Percentiles rank a stretch among this genome's conserved stretches.
Conservation (phyloP, 2,888 invertebrate genomes). For the Anodontia alba region DNA sequence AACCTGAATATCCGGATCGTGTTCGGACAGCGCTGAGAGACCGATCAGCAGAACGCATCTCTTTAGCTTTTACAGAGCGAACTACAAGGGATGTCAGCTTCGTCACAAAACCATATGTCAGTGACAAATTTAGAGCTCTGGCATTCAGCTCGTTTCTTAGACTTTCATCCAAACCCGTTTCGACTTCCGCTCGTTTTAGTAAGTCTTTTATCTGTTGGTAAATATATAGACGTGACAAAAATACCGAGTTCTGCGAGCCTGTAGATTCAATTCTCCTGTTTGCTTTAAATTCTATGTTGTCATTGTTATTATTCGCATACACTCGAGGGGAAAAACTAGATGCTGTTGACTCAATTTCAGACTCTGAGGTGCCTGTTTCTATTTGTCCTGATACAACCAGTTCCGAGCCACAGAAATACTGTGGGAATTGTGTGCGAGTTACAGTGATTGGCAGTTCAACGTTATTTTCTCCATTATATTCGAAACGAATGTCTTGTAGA, state of each 20-base stretch:
- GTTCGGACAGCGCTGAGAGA: not conserved
- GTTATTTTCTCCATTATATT: not conserved
- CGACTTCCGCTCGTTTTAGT: not conserved
- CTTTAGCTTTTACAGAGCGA: not conserved
- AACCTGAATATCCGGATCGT: not conserved
- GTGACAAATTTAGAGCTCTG: not conserved
- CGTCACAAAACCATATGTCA: slow-evolving; percentile 18
- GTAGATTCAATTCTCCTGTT: not conserved
- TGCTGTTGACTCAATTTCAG: not conserved
- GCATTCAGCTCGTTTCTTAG: not conserved
- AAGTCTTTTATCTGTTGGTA: not conserved
- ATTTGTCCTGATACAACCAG: not conserved
- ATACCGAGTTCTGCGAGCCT: not conserved
- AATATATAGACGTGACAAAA: not conserved
- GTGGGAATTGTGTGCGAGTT: not conserved
- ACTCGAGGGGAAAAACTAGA: not conserved
- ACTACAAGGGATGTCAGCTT: slow-evolving; percentile 20
- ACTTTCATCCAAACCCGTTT: not conserved
- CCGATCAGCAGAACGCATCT: not conserved
- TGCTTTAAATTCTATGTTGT: not conserved
- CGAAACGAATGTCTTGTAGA: not conserved
- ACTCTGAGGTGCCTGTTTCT: not conserved
- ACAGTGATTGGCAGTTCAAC: not conserved
- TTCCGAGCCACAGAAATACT: slow-evolving; percentile 2
- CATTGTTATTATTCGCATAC: not conserved